These are phyloP conservation scores for Lepidocyrtinus sp. DNA, from an alignment of 2,888 invertebrate genomes.

Conservation along the genomic window DNA sequence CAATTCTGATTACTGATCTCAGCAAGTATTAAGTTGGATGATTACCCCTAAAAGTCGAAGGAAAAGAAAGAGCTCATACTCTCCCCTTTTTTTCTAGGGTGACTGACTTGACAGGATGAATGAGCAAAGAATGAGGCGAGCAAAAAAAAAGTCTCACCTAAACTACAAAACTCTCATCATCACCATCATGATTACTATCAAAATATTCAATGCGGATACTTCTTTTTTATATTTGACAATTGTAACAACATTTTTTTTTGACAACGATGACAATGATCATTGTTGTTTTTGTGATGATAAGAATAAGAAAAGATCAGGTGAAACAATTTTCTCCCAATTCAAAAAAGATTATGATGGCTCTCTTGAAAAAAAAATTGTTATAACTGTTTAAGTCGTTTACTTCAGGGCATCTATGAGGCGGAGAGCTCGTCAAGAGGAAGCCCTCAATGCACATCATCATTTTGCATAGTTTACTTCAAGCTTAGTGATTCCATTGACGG, in stretches of 20 bases:
- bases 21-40: too few relatives aligned
- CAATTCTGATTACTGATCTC: too few relatives aligned
- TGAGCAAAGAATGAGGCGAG: neutral
- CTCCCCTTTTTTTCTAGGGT: slow-evolving; percentile 5
- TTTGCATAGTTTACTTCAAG: neutral
- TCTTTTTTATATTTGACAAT: neutral
- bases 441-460: neutral
- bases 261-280: slow-evolving; percentile 18
- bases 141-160: slow-evolving; percentile 17
- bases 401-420: neutral
- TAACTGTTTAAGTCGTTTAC: slow-evolving; percentile 2
- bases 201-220: neutral
- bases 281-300: neutral
- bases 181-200: neutral
- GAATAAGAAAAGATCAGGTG: slow-evolving; percentile 22
- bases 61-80: too few relatives aligned
- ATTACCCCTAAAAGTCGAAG: too few relatives aligned
- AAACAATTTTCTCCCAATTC: slow-evolving; percentile 29
- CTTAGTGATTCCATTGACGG: slow-evolving; percentile 4
- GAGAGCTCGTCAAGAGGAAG: slow-evolving; percentile 12
- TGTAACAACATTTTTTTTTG: slow-evolving; percentile 17
- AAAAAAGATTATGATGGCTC: neutral
- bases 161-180: neutral
- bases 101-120: slow-evolving; percentile 29
- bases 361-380: slow-evolving; percentile 11